Evolutionary conservation across 2,888 invertebrate genomes (phyloP), one percentile per base, ranked within the genome.

Genomic region (Stenoptilia bipunctidactyla): DNA sequence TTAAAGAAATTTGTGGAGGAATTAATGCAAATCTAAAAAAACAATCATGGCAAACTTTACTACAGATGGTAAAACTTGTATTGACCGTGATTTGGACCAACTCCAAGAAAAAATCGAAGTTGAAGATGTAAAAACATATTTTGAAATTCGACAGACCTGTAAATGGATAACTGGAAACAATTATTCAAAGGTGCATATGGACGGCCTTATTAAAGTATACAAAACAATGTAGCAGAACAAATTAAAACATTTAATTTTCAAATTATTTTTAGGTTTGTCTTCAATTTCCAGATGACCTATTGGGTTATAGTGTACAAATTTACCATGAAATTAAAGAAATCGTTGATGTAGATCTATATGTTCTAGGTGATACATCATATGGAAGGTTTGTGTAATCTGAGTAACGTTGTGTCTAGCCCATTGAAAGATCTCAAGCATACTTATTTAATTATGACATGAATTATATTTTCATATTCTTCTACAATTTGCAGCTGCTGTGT

Each of bases 321-420:
- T 89, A 89, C 43, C 82, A 86, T 27, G 85, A 86, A 55, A 66
- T 88, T 3, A 84, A 77, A 45, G 62, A 67, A 15, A 55, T 61
- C 39, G 53, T 66, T 14, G 73, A 83, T 39, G 67, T 71, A 1
- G 88, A 90, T 56, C 75, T 93, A 1, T 96, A 91, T 56, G 90
- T 97, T 53, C 80, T 97, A 40, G 96, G 93, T 1, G 97, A 97
- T 58, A 96, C 96, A 6, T 92, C 95, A 0, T 97, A 95, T 70
- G 96, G 94, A 50, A 96, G 93, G 86, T 34, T 30, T 30, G 30
- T 30, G n/a, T 30, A 9, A 8, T n/a, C n/a, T n/a, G n/a, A n/a
- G n/a, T n/a, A n/a, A n/a, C n/a, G n/a, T n/a, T n/a, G n/a, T n/a
- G n/a, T n/a, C n/a, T n/a, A n/a, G n/a, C n/a, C n/a, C n/a, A n/a